Evolutionary conservation across 1,140 invertebrate species (phyloP), one percentile per base, ranked within the genome.

Genomic region (Trypoxylus dichotomus): DNA sequence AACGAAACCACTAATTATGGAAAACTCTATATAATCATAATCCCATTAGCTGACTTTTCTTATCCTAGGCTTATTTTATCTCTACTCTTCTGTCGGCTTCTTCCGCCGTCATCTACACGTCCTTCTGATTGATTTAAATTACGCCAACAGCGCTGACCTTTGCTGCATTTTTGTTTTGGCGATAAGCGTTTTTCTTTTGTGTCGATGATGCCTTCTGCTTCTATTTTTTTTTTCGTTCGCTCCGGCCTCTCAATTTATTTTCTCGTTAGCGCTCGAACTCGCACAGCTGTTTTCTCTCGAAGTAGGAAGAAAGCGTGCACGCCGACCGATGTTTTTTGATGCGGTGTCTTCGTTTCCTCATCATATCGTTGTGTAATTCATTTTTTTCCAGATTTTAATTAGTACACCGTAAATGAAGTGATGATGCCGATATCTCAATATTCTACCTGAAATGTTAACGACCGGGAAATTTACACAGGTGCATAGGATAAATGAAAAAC

Each of bases 101-200:
- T 54, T 54, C 19, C 47, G 19, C 15, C 47, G 47, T 54, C 47
- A 54, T 54, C 47, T 54, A 54, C 19, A 54, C 47, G 47, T 54
- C 47, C 47, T 54, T 54, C 47, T 54, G 47, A 54, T 54, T 54
- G 47, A 54, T 54, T 54, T 54, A 54, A 54, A 54, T 54, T 54
- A 19, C 47, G 19, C 13, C 19, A 54, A 54, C 47, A 54, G 15
- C 47, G 11, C 47, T 54, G 47, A 54, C 47, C 47, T 54, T 54
- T 54, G 47, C n/a, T 19, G 47, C 47, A 54, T 19, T 54, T 54
- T 54, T 54, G 19, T 54, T 54, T 54, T 54, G 19, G 15, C 47
- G 47, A 54, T 54, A 54, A 54, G 19, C 47, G 47, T 54, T 54
- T 37, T 54, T 54, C 47, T 54, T 54, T 54, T 54, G 47, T 54